Evolutionary conservation across 2,113 vertebrate species (phyloP), one percentile per base, ranked within the genome.

Genomic region (Propithecus coquereli): DNA sequence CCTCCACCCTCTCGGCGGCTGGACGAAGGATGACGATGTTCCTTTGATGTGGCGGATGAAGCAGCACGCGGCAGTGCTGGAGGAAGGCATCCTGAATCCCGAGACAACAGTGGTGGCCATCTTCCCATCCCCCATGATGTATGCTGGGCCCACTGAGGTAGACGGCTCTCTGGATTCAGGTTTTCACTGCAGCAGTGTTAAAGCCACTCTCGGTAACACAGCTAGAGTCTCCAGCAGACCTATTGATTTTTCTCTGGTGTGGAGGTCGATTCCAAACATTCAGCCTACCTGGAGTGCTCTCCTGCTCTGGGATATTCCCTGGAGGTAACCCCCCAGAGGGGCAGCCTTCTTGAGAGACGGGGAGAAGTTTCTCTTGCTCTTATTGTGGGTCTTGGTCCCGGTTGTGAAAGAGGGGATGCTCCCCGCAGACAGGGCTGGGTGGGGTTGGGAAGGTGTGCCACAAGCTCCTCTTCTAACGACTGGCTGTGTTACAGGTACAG

Each of bases 51-150:
- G 99, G 99, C 99, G 99, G 50, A 99, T 99, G 99, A 99, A 99
- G 95, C 99, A 99, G 94, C 99, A 99, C 0, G 99, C 99, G 1
- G 99, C 99, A 0, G 99, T 99, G 40, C 98, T 99, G 97, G 99
- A 99, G 87, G 99, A 99, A 94, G 99, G 99, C 1, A 59, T 99
- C 73, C 98, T 99, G 61, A 98, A 99, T 37, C 99, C 99, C 52
- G 99, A 99, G 77, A 99, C 99, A 0, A 99, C 99, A 0, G 99
- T 99, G 57, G 99, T 99, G 94, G 99, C 99, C 77, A 99, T 99
- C 98, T 99, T 99, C 93, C 99, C 99, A 20, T 99, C 99, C 18
- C 99, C 99, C 71, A 99, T 99, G 99, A 99, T 99, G 99, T 99
- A 99, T 83, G 99, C 99, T 2, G 99, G 99, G 40, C 99, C 99